Evolutionary conservation across 2,888 invertebrate genomes (phyloP).

Genomic region (Aleiodes alternator): DNA sequence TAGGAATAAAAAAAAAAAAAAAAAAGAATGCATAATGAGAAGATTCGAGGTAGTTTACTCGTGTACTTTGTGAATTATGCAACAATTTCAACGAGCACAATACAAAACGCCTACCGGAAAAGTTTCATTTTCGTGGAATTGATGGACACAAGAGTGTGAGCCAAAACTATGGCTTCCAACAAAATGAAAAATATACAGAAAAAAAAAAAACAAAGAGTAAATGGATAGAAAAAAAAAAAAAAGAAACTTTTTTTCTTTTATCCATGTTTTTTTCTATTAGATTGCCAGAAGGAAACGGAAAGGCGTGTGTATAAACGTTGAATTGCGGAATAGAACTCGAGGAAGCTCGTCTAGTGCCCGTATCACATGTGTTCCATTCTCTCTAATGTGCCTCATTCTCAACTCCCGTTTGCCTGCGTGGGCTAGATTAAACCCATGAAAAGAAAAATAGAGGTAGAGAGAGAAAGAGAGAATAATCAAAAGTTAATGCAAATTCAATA

Average conservation of each 20-base stretch:
- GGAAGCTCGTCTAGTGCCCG: slow-evolving; percentile 31
- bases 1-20: slow-evolving; percentile 17
- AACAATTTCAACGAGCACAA: slow-evolving; percentile 43
- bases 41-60: slow-evolving; percentile 33
- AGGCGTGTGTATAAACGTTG: slow-evolving; percentile 26
- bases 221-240: neutral
- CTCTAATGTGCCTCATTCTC: slow-evolving; percentile 32
- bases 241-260: neutral
- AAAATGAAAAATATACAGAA: slow-evolving; percentile 26
- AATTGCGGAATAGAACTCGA: slow-evolving; percentile 32
- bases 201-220: neutral
- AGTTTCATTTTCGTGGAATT: slow-evolving; percentile 61
- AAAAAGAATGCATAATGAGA: slow-evolving; percentile 23
- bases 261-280: neutral
- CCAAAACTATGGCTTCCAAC: slow-evolving; percentile 4
- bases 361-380: slow-evolving; percentile 34
- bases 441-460: neutral
- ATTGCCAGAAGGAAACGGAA: slow-evolving; percentile 33
- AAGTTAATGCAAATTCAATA: slow-evolving; percentile 11
- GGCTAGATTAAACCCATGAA: slow-evolving; percentile 22
- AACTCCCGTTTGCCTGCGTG: slow-evolving; percentile 11
- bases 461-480: neutral
- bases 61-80: slow-evolving; percentile 21
- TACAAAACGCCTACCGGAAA: slow-evolving; percentile 59
- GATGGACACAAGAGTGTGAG: slow-evolving; percentile 28